These are phyloP conservation scores for Cheilosia impressa DNA, from an alignment of 2,888 invertebrate genomes.

Conservation along the genomic window DNA sequence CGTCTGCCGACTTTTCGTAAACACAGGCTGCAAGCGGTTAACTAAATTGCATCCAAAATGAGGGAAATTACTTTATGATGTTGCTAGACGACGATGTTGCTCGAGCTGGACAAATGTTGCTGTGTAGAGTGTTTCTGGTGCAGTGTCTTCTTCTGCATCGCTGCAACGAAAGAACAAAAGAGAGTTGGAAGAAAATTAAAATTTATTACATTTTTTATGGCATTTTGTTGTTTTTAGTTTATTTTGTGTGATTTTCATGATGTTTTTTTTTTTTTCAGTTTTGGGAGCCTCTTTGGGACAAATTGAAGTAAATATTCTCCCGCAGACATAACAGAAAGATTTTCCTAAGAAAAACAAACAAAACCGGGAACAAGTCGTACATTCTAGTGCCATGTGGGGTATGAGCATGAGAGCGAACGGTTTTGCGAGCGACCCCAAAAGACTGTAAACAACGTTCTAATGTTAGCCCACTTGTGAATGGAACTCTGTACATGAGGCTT, in stretches of 20 bases:
- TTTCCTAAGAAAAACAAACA: constrained; percentile 52
- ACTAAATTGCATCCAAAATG: constrained; percentile 41
- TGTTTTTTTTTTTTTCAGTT: constrained; percentile 13
- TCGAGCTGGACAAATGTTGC: constrained; percentile 16
- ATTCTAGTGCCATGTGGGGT: constrained; percentile 20
- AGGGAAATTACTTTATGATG: constrained; percentile 20
- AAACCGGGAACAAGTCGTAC: constrained; percentile 37
- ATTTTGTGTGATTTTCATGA: constrained; percentile 14
- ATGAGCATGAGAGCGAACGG: not conserved
- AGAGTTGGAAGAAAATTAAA: constrained; percentile 66
- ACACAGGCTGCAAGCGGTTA: constrained; percentile 5
- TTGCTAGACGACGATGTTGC: constrained; percentile 32
- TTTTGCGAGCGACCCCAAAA: constrained; percentile 65
- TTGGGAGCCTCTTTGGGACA: constrained; percentile 39
- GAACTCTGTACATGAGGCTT: constrained; percentile 3
- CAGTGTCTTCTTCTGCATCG: constrained; percentile 12
- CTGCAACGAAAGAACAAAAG: constrained; percentile 65
- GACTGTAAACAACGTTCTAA: constrained; percentile 58
- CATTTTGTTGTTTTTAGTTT: constrained; percentile 50
- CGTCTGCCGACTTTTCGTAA: constrained; percentile 26
- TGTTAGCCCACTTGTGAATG: constrained; percentile 69
- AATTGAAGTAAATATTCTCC: constrained; percentile 63
- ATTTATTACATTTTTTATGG: constrained; percentile 69
- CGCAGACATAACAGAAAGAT: constrained; percentile 55
- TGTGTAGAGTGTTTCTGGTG: constrained; percentile 29